Conservation (phyloP, 1,140 invertebrate species). For the Rhysida immarginata region DNA sequence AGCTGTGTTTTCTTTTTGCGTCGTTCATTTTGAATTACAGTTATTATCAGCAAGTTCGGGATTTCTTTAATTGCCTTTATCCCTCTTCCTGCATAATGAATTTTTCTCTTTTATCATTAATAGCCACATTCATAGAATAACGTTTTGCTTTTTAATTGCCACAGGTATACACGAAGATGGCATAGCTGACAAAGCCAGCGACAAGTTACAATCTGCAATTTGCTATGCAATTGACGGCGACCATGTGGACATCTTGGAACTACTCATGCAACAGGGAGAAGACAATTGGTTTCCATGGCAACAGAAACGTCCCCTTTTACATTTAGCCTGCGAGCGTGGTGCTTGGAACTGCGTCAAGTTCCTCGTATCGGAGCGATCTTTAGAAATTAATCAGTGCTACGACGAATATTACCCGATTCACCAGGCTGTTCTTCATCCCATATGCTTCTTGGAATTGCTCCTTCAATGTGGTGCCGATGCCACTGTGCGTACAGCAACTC, state of each 20-base stretch:
- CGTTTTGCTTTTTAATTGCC: no score
- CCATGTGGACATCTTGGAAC: conserved; percentile 41
- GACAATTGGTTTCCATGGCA: conserved; percentile 47
- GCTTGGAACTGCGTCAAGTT: conserved; percentile 54
- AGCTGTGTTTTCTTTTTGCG: no score
- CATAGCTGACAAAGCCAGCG: conserved; percentile 27
- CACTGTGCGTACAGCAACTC: conserved; percentile 48
- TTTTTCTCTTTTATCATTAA: no score
- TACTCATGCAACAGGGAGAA: conserved; percentile 47
- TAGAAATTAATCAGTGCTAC: conserved; percentile 55
- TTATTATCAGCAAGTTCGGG: no score
- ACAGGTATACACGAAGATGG: conserved; percentile 7
- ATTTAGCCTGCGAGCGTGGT: conserved; percentile 48
- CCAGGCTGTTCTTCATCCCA: conserved; percentile 49
- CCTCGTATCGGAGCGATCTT: conserved; percentile 43
- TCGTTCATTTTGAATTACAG: no score
- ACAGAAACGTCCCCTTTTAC: conserved; percentile 41
- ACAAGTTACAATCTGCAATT: conserved; percentile 51
- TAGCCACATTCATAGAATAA: no score
- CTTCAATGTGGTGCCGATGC: conserved; percentile 46
- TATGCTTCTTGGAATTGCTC: conserved; percentile 46
- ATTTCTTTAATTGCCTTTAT: no score
- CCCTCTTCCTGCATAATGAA: no score
- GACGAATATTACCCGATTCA: conserved; percentile 62
- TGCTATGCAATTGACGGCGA: conserved; percentile 57